Base-by-base conservation (phyloP, 2,797 vertebrate genomes). In the Pelodytes ibericus region DNA sequence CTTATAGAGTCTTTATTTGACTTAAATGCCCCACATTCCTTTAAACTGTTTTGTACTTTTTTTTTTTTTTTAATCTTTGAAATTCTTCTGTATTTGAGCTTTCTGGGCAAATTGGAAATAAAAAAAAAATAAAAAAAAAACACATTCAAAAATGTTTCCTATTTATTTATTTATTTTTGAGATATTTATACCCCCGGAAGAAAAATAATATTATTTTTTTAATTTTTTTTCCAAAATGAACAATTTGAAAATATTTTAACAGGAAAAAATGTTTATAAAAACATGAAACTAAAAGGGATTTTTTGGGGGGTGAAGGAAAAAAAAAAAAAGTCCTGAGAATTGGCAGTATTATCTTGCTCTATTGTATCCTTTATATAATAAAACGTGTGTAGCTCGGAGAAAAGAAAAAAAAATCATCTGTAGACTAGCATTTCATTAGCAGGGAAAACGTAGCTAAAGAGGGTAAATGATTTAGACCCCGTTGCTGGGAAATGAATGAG, bases 11-110 rank as follows among this genome's bases (percentile, higher is more conserved):
- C 90, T 88, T 89, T 86, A 79, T 87, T 65, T 81, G 84, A 87
- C 90, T 91, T 89, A 89, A 90, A 87, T 80, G 84, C 86, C 13
- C 74, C 81, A 72, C 81, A 81, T 85, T 85, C 84, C 80, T 86
- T 89, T 86, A 81, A 80, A 75, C 61, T 60, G 64, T 41, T 26
- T 81, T 33, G 1, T 25, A 29, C n/a, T 39, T 60, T 59, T 68
- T 49, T 24, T 81, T 82, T 80, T 71, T 80, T 29, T 5, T 22
- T 44, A 24, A 72, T 73, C 71, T 73, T 72, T 73, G 57, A 72
- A 78, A 78, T 73, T 68, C 53, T 79, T 57, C 63, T 73, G 57
- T 73, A 79, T 79, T 68, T 68, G 51, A 30, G 57, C 63, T 64
- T 44, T 79, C 56, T 30, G 57, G 71, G 76, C 57, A 79, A 68